Conservation (phyloP, 2,797 vertebrate species). For the Lacerta agilis region DNA sequence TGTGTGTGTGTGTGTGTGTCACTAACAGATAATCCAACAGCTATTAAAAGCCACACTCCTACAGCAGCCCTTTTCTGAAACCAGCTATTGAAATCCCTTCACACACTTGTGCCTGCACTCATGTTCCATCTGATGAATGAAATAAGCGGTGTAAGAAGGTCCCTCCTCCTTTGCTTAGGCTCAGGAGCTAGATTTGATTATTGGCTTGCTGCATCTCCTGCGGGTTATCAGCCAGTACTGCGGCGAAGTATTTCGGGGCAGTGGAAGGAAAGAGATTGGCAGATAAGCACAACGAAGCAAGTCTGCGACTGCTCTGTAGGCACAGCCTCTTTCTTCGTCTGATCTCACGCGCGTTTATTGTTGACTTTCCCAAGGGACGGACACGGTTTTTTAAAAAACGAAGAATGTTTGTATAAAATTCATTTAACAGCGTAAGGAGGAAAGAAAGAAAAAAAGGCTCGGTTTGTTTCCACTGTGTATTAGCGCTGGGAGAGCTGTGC, state of each 20-base stretch:
- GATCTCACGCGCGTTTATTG: slow-evolving; percentile 9
- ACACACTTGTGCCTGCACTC: too few species aligned
- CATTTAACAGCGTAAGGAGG: background rate
- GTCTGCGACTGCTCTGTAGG: background rate
- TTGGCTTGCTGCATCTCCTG: too few species aligned
- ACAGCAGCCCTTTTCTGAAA: background rate
- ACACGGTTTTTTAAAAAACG: slow-evolving; percentile 38
- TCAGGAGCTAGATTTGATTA: background rate
- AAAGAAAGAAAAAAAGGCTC: background rate
- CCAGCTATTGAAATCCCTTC: background rate
- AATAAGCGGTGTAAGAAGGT: background rate
- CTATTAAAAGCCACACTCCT: background rate
- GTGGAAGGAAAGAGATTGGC: too few species aligned
- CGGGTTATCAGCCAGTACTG: background rate
- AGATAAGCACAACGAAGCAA: background rate
- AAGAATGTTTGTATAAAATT: slow-evolving; percentile 20
- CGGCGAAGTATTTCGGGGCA: too few species aligned
- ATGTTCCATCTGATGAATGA: background rate
- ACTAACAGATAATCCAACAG: background rate
- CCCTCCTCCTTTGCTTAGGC: background rate
- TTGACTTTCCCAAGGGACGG: slow-evolving; percentile 34
- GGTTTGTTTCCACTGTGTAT: background rate
- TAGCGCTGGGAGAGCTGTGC: background rate
- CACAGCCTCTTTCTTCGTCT: background rate
- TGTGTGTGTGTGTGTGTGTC: background rate